A percentile compares a stretch with the other conserved stretches of the same genome.
These are phyloP conservation scores for Allygus modestus DNA, from an alignment of 2,888 invertebrate species.

Conservation along the genomic window DNA sequence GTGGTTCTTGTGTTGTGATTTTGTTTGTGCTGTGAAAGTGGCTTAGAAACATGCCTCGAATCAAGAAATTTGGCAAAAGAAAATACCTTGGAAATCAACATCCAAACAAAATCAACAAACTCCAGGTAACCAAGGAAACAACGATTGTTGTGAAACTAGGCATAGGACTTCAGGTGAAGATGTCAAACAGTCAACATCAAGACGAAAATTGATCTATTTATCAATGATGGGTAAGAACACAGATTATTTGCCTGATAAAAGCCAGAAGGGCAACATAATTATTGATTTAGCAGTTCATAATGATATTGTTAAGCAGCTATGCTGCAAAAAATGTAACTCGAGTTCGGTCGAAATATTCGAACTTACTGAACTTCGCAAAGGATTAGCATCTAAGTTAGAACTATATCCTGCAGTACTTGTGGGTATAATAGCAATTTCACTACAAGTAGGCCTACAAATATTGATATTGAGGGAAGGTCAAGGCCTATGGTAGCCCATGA, in stretches of 20 bases:
- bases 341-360: conserved; percentile 12
- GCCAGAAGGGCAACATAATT: conserved; percentile 5
- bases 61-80: conserved; percentile 6
- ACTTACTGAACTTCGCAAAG: background rate
- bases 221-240: conserved; percentile 1
- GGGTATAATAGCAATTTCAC: background rate
- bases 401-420: conserved; percentile 20
- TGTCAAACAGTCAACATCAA: conserved; percentile 12
- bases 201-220: conserved; percentile 7
- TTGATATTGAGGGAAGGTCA: conserved; percentile 3
- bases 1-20: background rate
- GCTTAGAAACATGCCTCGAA: background rate
- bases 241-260: conserved; percentile 31
- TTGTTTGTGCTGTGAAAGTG: conserved; percentile 20
- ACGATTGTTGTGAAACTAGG: background rate
- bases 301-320: conserved; percentile 30
- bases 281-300: background rate
- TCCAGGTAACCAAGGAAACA: conserved; percentile 39
- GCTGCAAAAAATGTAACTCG: conserved; percentile 18
- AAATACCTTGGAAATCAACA: background rate
- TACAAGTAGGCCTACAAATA: conserved; percentile 28
- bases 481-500: conserved; percentile 34
- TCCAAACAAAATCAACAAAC: conserved; percentile 14
- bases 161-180: background rate
- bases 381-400: conserved; percentile 17